Base-by-base conservation (phyloP, 2,113 vertebrate species). In the Callospermophilus lateralis region DNA sequence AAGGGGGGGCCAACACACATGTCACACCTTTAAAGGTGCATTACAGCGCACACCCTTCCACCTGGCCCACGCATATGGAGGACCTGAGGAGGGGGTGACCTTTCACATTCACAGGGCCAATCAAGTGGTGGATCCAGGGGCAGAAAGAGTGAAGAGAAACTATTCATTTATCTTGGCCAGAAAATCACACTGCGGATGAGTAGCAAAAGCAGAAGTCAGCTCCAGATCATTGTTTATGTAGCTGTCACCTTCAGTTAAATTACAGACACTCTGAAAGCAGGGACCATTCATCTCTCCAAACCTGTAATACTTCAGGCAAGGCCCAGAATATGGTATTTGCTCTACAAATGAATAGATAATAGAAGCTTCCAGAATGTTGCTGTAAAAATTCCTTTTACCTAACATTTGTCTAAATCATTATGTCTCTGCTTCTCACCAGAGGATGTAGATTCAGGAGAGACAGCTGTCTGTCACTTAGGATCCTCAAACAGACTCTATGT, bases 181-280 rank as follows among this genome's bases (percentile, higher is more conserved):
- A 94, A 88, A 91, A 85, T 53, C 65, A 84, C 73, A 67, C 53
- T 92, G 73, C 42, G 77, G 58, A 34, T 81, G 55, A 80, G n/a
- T 51, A 90, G 30, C n/a, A 92, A 76, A 92, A 79, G 39, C 58
- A 87, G 84, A 95, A 65, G 80, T 68, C 67, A 72, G n/a, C n/a
- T 92, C 63, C 30, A 81, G 45, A 24, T 85, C 45, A 39, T 37
- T 94, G 51, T 94, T 93, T 91, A 81, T 58, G 0, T 37, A 86
- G 73, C 80, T 89, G 68, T 90, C 89, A 45, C 91, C 67, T 86
- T 84, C 77, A 8, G 39, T 85, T 94, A 78, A 81, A 93, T 89
- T 78, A 58, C 84, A 74, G 39, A 77, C 19, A 37, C 61, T 90
- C 48, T 78, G 53, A 83, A 95, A 90, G 74, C 74, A 79, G 85